Evolutionary conservation across 2,797 vertebrate species (phyloP), one percentile per base, ranked within the genome.

Genomic region (Coranthus polyacanthus): DNA sequence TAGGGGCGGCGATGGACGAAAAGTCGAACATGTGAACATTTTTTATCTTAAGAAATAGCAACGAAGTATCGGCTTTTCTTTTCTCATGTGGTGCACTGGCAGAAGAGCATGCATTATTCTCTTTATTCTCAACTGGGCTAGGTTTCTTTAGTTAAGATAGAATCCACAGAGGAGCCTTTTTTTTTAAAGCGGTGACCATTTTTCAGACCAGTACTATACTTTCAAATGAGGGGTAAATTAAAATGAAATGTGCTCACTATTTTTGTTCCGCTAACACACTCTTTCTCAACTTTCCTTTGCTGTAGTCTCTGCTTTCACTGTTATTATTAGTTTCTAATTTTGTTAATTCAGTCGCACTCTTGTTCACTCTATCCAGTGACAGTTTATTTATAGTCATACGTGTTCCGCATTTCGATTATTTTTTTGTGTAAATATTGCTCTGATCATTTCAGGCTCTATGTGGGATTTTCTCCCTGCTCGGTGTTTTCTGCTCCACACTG

Each of bases 101-200:
- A 55, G 29, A 21, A 24, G 8, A 61, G 36, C 15, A 61, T 56
- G 10, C 20, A 22, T 45, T 41, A 20, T 34, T 38, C 10, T 63
- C 29, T 59, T 54, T 32, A 42, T 51, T 24, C 22, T 51, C 16
- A n/a, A 13, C 17, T 59, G 45, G 24, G 13, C 13, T 75, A 22
- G n/a, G 41, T n/a, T 24, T 26, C n/a, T 41, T 17, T 11, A 32
- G 18, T 17, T 39, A 21, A 10, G 17, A 52, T 5, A n/a, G n/a
- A 20, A 50, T n/a, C n/a, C 32, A 41, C 4, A 49, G 8, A 17
- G 36, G 1, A 52, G 12, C 6, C 2, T n/a, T n/a, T n/a, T n/a
- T n/a, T n/a, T 6, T 3, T 7, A 8, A 32, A 13, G 11, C 1
- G 42, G 0, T 16, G 61, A 20, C 5, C 12, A 12, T 5, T 37